Evolutionary conservation across 2,113 vertebrate genomes (phyloP).

Genomic region (Apodemus speciosus): DNA sequence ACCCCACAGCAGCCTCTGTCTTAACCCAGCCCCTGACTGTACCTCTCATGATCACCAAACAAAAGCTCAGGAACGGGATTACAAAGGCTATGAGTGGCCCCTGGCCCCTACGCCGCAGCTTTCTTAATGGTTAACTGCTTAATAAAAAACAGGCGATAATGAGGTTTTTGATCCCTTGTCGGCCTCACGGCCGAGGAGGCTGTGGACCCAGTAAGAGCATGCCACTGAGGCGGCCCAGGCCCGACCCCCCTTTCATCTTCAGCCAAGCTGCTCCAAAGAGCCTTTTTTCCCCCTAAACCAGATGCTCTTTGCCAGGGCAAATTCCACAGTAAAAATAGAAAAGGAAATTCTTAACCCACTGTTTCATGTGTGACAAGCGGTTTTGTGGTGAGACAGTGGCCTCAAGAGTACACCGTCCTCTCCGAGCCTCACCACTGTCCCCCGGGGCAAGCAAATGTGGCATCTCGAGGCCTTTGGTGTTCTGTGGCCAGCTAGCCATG

Average conservation of each 20-base stretch:
- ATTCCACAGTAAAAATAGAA: conserved; percentile 57
- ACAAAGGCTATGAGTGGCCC: neutral
- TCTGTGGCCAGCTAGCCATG: neutral
- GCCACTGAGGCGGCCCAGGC: conserved; percentile 42
- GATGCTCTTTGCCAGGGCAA: conserved; percentile 56
- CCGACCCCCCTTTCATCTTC: conserved; percentile 76
- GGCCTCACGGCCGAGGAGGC: conserved; percentile 56
- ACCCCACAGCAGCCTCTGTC: neutral
- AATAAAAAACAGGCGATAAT: conserved; percentile 7
- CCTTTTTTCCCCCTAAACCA: conserved; percentile 65
- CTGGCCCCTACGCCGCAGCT: neutral
- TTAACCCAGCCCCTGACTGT: fast-evolving
- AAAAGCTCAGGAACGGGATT: neutral
- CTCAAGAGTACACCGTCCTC: conserved; percentile 44
- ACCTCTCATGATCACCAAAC: neutral
- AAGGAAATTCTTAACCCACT: conserved; percentile 77
- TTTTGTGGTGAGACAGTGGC: neutral
- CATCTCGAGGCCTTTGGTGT: conserved; percentile 56
- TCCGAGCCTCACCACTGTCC: conserved; percentile 24
- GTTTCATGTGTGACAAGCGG: conserved; percentile 69
- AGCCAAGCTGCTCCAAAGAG: conserved; percentile 77
- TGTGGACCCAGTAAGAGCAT: conserved; percentile 21
- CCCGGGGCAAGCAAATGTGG: conserved; percentile 32
- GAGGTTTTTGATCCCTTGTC: conserved; percentile 66
- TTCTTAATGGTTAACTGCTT: conserved; percentile 17